Evolutionary conservation across 2,797 vertebrate species (phyloP).

Genomic region (Epinephelus malabaricus): DNA sequence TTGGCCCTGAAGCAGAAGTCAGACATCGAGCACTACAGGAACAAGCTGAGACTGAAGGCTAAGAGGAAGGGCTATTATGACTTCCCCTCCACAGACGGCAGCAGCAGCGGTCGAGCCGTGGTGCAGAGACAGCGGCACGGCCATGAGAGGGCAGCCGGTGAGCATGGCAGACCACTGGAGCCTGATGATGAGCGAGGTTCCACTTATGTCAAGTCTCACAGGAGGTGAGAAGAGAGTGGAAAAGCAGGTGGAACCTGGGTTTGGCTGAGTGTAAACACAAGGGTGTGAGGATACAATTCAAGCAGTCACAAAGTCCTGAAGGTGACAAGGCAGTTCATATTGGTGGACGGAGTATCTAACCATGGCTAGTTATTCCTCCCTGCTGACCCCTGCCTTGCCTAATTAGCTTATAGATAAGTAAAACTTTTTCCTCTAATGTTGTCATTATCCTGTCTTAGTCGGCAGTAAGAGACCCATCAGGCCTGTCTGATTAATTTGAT

Average conservation of each 20-base stretch:
- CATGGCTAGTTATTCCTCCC: slow-evolving; percentile 2
- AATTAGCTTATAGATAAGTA: slow-evolving; percentile 40
- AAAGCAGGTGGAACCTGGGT: slow-evolving; percentile 51
- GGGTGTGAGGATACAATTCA: slow-evolving; percentile 6
- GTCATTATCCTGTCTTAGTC: slow-evolving; percentile 52
- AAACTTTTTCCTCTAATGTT: slow-evolving; percentile 36
- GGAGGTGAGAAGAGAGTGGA: slow-evolving; percentile 87
- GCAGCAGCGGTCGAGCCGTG: slow-evolving; percentile 81
- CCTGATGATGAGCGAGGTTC: slow-evolving; percentile 91
- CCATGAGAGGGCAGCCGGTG: slow-evolving; percentile 88
- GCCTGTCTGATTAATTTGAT: slow-evolving; percentile 49
- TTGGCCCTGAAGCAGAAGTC: slow-evolving; percentile 98
- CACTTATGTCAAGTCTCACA: slow-evolving; percentile 92
- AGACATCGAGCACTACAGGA: slow-evolving; percentile 98
- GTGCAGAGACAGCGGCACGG: slow-evolving; percentile 86
- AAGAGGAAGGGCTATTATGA: slow-evolving; percentile 98
- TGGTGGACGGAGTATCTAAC: slow-evolving; percentile 28
- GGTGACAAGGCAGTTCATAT: slow-evolving; percentile 19
- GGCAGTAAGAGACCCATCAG: slow-evolving; percentile 43
- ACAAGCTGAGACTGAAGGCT: slow-evolving; percentile 97
- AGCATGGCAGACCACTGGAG: slow-evolving; percentile 89
- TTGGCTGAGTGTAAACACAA: slow-evolving; percentile 44
- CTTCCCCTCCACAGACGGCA: slow-evolving; percentile 87
- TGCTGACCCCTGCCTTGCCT: slow-evolving; percentile 21
- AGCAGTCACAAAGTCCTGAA: neutral